These are phyloP conservation scores for Hemithea aestivaria DNA, from an alignment of 2,888 invertebrate genomes.

Conservation along the genomic window DNA sequence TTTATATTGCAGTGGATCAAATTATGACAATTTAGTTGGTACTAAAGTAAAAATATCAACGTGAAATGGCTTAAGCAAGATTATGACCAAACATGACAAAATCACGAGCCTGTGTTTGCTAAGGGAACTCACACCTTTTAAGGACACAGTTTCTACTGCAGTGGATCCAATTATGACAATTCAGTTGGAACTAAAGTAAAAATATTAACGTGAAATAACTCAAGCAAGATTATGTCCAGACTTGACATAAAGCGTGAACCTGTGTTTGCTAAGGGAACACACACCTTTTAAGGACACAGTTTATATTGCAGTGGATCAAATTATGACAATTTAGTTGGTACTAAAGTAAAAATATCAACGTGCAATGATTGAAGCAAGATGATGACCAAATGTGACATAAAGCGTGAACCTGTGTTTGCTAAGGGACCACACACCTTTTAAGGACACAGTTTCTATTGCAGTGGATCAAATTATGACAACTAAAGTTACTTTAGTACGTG, in stretches of 20 bases:
- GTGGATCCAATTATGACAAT: too few relatives aligned
- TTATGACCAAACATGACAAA: conserved; percentile 13
- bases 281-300: conserved; percentile 3
- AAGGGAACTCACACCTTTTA: conserved; percentile 14
- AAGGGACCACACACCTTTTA: conserved; percentile 14
- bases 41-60: conserved; percentile 4
- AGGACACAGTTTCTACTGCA: too few relatives aligned
- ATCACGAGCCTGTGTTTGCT: conserved; percentile 8
- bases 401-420: conserved; percentile 9
- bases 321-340: too few relatives aligned
- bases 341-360: conserved; percentile 4
- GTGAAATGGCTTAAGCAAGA: conserved; percentile 11
- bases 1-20: too few relatives aligned
- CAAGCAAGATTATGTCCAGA: conserved; percentile 10
- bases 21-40: too few relatives aligned
- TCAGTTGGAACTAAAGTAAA: too few relatives aligned
- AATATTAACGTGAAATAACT: conserved; percentile 9
- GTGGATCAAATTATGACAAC: too few relatives aligned
- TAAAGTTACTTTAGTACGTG: too few relatives aligned
- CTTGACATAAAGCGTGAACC: conserved; percentile 10
- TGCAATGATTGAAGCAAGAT: conserved; percentile 12
- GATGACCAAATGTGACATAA: conserved; percentile 12
- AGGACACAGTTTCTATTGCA: too few relatives aligned
- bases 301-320: too few relatives aligned
- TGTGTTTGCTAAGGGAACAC: conserved; percentile 16